These are phyloP conservation scores for Oscheius sp. DNA, from an alignment of 2,888 invertebrate species.

Conservation along the genomic window DNA sequence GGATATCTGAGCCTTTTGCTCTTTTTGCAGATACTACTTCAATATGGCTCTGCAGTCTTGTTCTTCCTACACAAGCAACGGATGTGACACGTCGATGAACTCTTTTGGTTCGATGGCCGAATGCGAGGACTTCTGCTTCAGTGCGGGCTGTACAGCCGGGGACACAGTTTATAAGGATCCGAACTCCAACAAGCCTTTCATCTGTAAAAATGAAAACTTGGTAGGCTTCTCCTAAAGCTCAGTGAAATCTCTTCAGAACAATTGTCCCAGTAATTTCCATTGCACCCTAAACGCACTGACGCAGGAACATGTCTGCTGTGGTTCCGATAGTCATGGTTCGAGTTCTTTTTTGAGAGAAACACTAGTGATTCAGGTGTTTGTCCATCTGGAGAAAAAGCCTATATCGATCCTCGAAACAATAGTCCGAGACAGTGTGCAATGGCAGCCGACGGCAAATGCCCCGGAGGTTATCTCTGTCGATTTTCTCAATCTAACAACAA, in stretches of 20 bases:
- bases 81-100: constrained; percentile 65
- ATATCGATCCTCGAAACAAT: constrained; percentile 57
- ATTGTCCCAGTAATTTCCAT: constrained; percentile 53
- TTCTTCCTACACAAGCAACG: constrained; percentile 58
- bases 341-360: neutral
- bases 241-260: constrained; percentile 46
- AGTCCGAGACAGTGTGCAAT: constrained; percentile 58
- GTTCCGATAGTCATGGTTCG: constrained; percentile 50
- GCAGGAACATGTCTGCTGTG: constrained; percentile 55
- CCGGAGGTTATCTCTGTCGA: constrained; percentile 53
- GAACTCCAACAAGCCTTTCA: constrained; percentile 54
- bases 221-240: too few species aligned
- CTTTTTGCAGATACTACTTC: constrained; percentile 55
- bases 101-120: constrained; percentile 60
- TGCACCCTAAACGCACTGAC: constrained; percentile 55
- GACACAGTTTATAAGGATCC: constrained; percentile 61
- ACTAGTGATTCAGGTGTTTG: constrained; percentile 50
- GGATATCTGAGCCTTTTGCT: constrained; percentile 21
- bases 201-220: constrained; percentile 49
- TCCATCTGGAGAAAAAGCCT: constrained; percentile 60
- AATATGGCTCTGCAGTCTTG: constrained; percentile 60
- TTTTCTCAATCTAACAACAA: constrained; percentile 57
- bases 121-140: constrained; percentile 64
- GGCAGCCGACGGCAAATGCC: constrained; percentile 58
- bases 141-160: constrained; percentile 55